Conservation (phyloP, 2,888 invertebrate genomes). For the Neoitamus cyanurus region DNA sequence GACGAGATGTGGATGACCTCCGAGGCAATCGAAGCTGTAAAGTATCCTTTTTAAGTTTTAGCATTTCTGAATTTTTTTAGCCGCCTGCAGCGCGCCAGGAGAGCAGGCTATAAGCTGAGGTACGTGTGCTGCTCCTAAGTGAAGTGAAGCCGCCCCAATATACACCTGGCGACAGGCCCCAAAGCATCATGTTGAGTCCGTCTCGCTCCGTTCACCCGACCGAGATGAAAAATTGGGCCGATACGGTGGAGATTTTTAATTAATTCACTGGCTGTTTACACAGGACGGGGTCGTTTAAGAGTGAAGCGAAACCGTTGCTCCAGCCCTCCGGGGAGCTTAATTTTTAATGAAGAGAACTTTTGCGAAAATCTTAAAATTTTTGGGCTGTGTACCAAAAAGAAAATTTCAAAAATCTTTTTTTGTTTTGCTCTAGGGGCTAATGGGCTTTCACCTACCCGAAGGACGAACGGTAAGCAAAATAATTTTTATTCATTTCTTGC, state of each 20-base stretch:
- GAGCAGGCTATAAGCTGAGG: neutral
- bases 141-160: neutral
- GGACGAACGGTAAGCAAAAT: neutral
- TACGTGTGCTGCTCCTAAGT: neutral
- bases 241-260: neutral
- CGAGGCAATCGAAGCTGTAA: neutral
- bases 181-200: neutral
- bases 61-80: neutral
- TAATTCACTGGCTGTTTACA: neutral
- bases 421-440: neutral
- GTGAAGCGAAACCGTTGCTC: neutral
- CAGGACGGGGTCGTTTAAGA: neutral
- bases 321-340: neutral
- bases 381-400: neutral
- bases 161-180: neutral
- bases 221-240: neutral
- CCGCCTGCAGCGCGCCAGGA: neutral
- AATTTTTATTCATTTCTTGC: neutral
- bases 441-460: neutral
- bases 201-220: too few species aligned
- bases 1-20: neutral
- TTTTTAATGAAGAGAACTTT: neutral
- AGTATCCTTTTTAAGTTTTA: neutral
- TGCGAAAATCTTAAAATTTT: neutral
- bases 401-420: neutral